These are phyloP conservation scores for Epizoanthus illoricatus DNA, from an alignment of 92 coral and sea anemone genomes.

Conservation along the genomic window DNA sequence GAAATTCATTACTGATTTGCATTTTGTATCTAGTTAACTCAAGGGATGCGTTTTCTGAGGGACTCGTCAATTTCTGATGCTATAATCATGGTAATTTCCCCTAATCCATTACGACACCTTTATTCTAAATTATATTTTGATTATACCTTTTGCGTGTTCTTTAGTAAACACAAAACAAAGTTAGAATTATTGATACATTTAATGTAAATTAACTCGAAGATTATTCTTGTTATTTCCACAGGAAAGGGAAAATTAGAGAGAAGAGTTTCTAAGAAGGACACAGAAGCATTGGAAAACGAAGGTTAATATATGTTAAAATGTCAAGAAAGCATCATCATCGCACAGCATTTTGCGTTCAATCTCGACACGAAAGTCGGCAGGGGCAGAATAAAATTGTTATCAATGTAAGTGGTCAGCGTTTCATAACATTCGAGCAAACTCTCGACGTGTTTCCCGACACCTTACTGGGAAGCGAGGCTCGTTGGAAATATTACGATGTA, in stretches of 20 bases:
- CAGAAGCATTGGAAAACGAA: neutral
- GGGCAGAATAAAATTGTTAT: slow-evolving; percentile 48
- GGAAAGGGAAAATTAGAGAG: neutral
- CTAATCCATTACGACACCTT: neutral
- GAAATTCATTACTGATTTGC: neutral
- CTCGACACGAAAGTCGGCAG: slow-evolving; percentile 1
- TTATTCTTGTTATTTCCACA: neutral
- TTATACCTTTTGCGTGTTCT: neutral
- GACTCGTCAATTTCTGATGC: neutral
- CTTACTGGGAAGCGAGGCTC: slow-evolving; percentile 72
- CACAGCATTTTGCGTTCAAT: neutral
- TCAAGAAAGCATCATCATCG: neutral
- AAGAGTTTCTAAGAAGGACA: neutral
- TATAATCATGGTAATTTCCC: neutral
- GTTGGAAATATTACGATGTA: slow-evolving; percentile 64
- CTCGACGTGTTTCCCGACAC: slow-evolving; percentile 74
- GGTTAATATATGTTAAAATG: neutral
- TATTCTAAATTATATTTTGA: neutral
- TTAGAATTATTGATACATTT: neutral
- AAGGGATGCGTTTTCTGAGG: neutral
- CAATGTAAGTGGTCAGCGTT: slow-evolving; percentile 87
- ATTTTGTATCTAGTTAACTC: neutral
- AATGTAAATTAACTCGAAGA: neutral
- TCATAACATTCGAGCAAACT: slow-evolving; percentile 52
- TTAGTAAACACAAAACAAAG: neutral